Percentiles rank a stretch among this genome's conserved stretches.
phyloP scores from a whole-genome alignment of 1,140 invertebrate genomes.

The Latrodectus geometricus region DNA sequence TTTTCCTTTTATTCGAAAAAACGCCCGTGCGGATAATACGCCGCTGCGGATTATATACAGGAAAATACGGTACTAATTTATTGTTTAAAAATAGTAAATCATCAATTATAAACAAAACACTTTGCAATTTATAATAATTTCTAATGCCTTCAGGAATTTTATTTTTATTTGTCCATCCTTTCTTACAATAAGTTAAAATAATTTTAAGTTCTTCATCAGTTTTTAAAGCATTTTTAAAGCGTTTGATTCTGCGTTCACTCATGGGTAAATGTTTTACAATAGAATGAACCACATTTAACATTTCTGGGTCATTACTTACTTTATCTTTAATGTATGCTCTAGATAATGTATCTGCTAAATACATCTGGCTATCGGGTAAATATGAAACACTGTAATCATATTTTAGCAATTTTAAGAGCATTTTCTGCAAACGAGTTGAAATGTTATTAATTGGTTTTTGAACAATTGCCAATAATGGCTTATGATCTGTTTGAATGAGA shows the following conservation, averaged over 20 bases:
- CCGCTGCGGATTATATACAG: too few relatives aligned
- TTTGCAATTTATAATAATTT: constrained; percentile 62
- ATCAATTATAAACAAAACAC: constrained; percentile 63
- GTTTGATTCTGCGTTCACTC: neutral
- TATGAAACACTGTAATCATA: constrained; percentile 10
- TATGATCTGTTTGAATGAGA: constrained; percentile 71
- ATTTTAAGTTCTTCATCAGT: neutral
- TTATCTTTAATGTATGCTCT: constrained; percentile 18
- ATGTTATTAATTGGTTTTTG: constrained; percentile 68
- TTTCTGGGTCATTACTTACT: constrained; percentile 16
- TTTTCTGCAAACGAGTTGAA: constrained; percentile 55
- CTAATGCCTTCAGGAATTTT: constrained; percentile 11
- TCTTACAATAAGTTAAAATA: neutral
- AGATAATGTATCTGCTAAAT: constrained; percentile 14
- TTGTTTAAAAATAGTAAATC: constrained; percentile 65
- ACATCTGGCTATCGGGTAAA: constrained; percentile 17
- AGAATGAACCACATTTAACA: constrained; percentile 11
- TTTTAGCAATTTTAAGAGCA: constrained; percentile 32
- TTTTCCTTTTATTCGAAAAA: too few relatives aligned
- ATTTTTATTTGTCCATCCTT: constrained; percentile 62
- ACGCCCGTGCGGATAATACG: too few relatives aligned
- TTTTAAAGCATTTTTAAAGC: neutral
- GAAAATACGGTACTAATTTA: constrained; percentile 66
- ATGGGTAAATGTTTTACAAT: constrained; percentile 18
- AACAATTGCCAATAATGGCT: constrained; percentile 69